Percentiles rank a stretch among this genome's conserved stretches.
These are phyloP conservation scores for Pteruthius melanotis DNA, from an alignment of 2,113 vertebrate genomes.

Conservation along the genomic window DNA sequence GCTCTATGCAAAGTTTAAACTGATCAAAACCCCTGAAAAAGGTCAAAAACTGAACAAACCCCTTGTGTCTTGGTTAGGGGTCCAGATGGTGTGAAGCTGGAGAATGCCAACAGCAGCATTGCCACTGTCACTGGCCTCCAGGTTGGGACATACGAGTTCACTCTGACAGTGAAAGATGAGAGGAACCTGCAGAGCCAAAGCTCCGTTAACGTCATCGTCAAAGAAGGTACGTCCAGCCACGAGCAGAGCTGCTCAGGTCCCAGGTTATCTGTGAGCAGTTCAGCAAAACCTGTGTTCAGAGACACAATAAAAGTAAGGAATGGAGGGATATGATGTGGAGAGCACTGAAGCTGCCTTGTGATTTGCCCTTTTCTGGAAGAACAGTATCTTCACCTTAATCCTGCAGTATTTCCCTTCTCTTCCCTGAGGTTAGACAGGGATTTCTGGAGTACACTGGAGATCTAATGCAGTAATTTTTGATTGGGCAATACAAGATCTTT, in stretches of 20 bases:
- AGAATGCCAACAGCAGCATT: conserved; percentile 85
- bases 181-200: conserved; percentile 86
- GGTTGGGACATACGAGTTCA: conserved; percentile 89
- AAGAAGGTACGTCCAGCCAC: conserved; percentile 78
- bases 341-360: not conserved
- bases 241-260: not conserved
- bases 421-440: not conserved
- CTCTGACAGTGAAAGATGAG: conserved; percentile 90
- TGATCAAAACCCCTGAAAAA: not conserved
- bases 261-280: not conserved
- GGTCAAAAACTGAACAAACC: not conserved
- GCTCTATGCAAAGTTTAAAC: not conserved
- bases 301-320: not conserved
- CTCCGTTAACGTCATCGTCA: conserved; percentile 88
- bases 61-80: conserved; percentile 76
- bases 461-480: not conserved
- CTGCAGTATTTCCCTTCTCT: not conserved
- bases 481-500: not conserved
- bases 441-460: not conserved
- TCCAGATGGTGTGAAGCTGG: conserved; percentile 88
- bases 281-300: not conserved
- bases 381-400: not conserved
- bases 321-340: not conserved
- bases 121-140: conserved; percentile 90
- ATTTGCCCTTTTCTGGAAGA: not conserved